Evolutionary conservation across 1,140 invertebrate species (phyloP), one percentile per base, ranked within the genome.

Genomic region (Sycophaga agraensis): DNA sequence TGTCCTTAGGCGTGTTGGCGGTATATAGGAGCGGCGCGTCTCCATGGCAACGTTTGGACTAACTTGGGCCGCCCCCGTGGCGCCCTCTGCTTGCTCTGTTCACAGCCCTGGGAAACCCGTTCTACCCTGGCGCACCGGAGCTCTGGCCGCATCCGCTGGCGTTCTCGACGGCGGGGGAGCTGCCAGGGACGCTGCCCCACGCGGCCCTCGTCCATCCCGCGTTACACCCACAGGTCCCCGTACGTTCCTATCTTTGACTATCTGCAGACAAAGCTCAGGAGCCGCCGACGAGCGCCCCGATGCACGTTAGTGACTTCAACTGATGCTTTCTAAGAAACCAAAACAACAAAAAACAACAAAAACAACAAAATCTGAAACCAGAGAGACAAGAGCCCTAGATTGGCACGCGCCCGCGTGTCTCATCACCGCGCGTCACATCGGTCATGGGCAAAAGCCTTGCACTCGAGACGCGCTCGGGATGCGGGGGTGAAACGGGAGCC

Each of bases 161-260:
- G 60, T 93, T 92, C 77, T 88, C 87, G 58, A 84, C 88, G 57
- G 89, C 90, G 50, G 89, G 89, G 57, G 92, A 94, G 77, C 82
- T 94, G 74, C 91, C 90, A 61, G 88, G 88, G 31, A 87, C 90
- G 40, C 84, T 95, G 68, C 93, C 94, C 77, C 92, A 94, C 80
- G 89, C 90, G 66, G 90, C 91, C 55, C 86, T 96, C 69, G 91
- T 97, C 69, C 94, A 97, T 83, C 94, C 94, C 75, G 94, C 94
- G 79, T 89, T 96, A 80, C 93, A 97, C 85, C 93, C 94, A 80
- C 94, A 97, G 88, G 91, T 96, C 84, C 93, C 93, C 78, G 91
- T 94, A 84, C 90, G 91, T 86, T 93, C 91, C 84, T 94, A 93
- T 88, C 91, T 94, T 89, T 94, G 91, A 94, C 91, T 93, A 93